Evolutionary conservation across 2,888 invertebrate genomes (phyloP).

Genomic region (Falcaria lacertinaria): DNA sequence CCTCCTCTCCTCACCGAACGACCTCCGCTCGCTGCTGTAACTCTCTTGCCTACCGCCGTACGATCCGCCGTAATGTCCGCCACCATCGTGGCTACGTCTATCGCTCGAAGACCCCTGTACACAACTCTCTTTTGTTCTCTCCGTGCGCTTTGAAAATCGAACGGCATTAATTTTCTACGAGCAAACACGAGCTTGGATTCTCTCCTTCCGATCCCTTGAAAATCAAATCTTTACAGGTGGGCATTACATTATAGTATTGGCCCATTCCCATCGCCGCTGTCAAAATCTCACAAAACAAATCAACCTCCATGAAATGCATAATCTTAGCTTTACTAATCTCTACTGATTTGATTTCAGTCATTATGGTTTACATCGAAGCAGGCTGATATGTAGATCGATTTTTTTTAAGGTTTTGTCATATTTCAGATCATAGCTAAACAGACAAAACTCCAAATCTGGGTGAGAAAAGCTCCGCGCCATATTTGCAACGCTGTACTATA

Average conservation of each 20-base stretch:
- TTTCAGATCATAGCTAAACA: not conserved
- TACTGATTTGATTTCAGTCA: not conserved
- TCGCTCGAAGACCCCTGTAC: slow-evolving; percentile 77
- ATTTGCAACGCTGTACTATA: not conserved
- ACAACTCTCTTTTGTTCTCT: slow-evolving; percentile 69
- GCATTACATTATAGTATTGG: not conserved
- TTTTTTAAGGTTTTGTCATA: not conserved
- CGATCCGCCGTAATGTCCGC: slow-evolving; percentile 77
- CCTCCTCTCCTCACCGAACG: slow-evolving; percentile 75
- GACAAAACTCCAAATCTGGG: not conserved
- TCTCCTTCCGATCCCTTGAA: slow-evolving; percentile 9
- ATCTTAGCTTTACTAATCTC: not conserved
- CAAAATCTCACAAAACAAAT: not conserved
- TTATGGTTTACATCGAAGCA: not conserved
- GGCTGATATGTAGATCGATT: not conserved
- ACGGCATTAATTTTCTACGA: slow-evolving; percentile 37
- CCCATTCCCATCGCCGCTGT: not conserved
- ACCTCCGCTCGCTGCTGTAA: slow-evolving; percentile 70
- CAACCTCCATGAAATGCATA: not conserved
- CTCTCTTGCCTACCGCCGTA: slow-evolving; percentile 79
- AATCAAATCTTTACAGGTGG: not conserved
- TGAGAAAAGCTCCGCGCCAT: not conserved
- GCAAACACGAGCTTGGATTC: slow-evolving; percentile 11
- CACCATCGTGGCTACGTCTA: slow-evolving; percentile 79
- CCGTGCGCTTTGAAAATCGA: slow-evolving; percentile 46